Evolutionary conservation across 2,888 invertebrate species (phyloP).

Genomic region (Ditula angustiorana): DNA sequence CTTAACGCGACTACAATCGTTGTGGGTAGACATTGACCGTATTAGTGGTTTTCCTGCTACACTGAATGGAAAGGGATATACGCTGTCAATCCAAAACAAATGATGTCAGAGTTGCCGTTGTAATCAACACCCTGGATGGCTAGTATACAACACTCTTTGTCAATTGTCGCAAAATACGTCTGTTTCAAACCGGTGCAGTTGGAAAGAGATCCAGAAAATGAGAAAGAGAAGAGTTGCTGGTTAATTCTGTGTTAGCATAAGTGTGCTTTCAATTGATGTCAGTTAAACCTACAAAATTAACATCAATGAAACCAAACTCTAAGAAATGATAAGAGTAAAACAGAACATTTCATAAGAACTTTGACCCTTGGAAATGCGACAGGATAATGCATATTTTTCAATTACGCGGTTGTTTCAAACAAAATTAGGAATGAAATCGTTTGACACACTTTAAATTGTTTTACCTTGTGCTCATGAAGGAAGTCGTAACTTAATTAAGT

Average conservation of each 20-base stretch:
- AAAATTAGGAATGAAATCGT: constrained; percentile 19
- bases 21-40: too few species aligned
- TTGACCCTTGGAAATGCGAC: constrained; percentile 9
- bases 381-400: constrained; percentile 36
- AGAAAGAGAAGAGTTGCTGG: not conserved
- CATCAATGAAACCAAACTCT: not conserved
- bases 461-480: constrained; percentile 26
- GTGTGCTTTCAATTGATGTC: not conserved
- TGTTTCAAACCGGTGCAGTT: too few species aligned
- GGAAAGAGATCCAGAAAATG: too few species aligned
- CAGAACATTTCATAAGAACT: constrained; percentile 14
- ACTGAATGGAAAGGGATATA: not conserved
- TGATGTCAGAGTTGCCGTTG: not conserved
- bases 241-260: not conserved
- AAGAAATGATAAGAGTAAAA: not conserved
- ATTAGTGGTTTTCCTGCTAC: not conserved
- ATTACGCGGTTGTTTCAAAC: constrained; percentile 7
- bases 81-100: not conserved
- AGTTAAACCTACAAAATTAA: not conserved
- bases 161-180: too few species aligned
- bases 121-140: too few species aligned
- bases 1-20: too few species aligned
- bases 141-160: too few species aligned
- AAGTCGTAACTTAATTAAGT: constrained; percentile 1
- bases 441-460: not conserved